A percentile compares a stretch with the other conserved stretches of the same genome.
phyloP scores from a whole-genome alignment of 1,140 invertebrate genomes.

The Drosophila pruinosa region DNA sequence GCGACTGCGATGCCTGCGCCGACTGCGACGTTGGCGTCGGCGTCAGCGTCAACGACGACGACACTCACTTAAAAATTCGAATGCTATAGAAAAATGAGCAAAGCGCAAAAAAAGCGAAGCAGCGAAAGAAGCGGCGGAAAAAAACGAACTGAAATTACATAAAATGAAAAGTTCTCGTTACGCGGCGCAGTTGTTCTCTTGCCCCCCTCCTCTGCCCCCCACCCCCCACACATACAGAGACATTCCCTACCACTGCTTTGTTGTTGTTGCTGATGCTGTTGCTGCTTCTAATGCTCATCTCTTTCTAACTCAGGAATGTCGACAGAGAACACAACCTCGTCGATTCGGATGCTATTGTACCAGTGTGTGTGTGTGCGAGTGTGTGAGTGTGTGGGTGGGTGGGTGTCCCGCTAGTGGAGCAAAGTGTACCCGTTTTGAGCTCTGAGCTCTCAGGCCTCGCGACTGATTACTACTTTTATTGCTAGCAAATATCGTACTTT shows the following conservation, averaged over 20 bases:
- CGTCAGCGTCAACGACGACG: constrained; percentile 17
- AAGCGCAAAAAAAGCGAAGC: constrained; percentile 40
- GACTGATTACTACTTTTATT: constrained; percentile 83
- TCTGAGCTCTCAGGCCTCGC: constrained; percentile 29
- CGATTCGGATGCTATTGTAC: constrained; percentile 29
- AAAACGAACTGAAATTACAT: constrained; percentile 74
- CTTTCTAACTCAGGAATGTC: constrained; percentile 78
- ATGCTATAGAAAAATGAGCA: constrained; percentile 79
- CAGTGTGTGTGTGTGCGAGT: constrained; percentile 1
- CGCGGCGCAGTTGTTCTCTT: constrained; percentile 78
- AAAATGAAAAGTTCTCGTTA: constrained; percentile 82
- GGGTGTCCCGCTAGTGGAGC: not conserved
- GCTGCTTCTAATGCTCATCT: constrained; percentile 79
- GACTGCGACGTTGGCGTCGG: not conserved
- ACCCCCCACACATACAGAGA: not conserved
- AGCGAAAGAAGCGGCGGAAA: constrained; percentile 25
- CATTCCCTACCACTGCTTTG: constrained; percentile 29
- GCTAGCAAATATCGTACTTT: constrained; percentile 79
- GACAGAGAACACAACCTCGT: constrained; percentile 16
- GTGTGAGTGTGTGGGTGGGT: constrained; percentile 4
- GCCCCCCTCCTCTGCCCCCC: not conserved
- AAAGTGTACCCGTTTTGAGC: constrained; percentile 7
- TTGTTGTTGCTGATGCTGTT: constrained; percentile 35
- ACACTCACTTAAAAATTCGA: constrained; percentile 80
- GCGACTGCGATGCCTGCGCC: not conserved